Conservation (phyloP, 1,140 invertebrate species). For the Triops longicaudatus region DNA sequence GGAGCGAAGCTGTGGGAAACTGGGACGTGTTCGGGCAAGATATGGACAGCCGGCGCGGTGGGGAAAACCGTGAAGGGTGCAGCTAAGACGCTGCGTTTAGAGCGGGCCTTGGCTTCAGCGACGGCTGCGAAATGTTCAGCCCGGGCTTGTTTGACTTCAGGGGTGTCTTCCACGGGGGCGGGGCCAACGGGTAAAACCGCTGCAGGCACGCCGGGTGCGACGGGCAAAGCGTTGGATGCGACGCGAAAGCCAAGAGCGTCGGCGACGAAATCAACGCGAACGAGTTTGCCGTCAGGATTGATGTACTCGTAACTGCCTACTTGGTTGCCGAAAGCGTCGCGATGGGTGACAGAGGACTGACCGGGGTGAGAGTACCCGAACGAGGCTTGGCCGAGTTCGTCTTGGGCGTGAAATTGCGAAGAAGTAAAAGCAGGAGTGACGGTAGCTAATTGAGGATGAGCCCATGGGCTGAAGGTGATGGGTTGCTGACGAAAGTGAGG, state of each 20-base stretch:
- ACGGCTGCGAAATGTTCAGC: conserved; percentile 36
- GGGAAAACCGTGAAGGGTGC: conserved; percentile 25
- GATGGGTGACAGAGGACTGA: conserved; percentile 43
- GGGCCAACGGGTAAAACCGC: conserved; percentile 49
- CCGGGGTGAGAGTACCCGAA: conserved; percentile 48
- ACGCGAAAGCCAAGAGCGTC: conserved; percentile 36
- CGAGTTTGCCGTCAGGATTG: conserved; percentile 26
- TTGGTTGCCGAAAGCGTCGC: conserved; percentile 28
- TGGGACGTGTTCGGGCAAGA: background rate
- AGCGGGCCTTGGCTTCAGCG: conserved; percentile 33
- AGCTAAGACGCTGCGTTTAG: conserved; percentile 18
- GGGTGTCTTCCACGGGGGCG: conserved; percentile 27
- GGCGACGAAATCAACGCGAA: conserved; percentile 35
- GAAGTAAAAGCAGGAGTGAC: conserved; percentile 33
- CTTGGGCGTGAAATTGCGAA: conserved; percentile 49
- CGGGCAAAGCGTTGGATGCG: conserved; percentile 26
- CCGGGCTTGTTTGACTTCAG: conserved; percentile 35
- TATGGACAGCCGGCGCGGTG: conserved; percentile 5
- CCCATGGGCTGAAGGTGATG: background rate
- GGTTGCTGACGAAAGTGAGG: background rate
- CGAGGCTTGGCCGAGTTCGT: conserved; percentile 50
- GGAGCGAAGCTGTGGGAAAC: background rate
- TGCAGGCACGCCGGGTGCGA: conserved; percentile 35
- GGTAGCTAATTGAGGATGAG: background rate
- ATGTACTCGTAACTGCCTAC: conserved; percentile 28